These are phyloP conservation scores for Rhagoletis pomonella DNA, from an alignment of 1,140 invertebrate species.

Conservation along the genomic window DNA sequence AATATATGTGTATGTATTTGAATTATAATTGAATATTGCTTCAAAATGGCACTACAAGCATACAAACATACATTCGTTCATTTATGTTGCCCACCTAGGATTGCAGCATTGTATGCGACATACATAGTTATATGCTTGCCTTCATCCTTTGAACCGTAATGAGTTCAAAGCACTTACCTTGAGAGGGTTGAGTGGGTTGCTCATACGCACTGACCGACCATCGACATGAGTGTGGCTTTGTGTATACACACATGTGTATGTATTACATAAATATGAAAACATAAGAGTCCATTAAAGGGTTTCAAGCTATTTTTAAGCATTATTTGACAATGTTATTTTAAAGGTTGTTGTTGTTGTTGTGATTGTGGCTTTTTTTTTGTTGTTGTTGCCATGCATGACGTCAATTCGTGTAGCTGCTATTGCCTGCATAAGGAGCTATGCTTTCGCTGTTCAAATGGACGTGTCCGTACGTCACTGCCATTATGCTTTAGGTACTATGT, in stretches of 20 bases:
- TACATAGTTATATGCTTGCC: too few species aligned
- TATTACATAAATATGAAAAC: too few species aligned
- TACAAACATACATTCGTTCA: too few species aligned
- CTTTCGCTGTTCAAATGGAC: background rate
- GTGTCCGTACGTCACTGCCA: too few species aligned
- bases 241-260: background rate
- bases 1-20: too few species aligned
- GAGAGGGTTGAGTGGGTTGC: background rate
- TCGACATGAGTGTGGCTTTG: too few species aligned
- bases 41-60: too few species aligned
- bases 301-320: slow-evolving; percentile 20
- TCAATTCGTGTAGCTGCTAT: background rate
- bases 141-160: background rate
- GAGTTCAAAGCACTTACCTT: background rate
- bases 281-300: background rate
- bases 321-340: background rate
- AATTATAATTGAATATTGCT: too few species aligned
- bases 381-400: slow-evolving; percentile 5
- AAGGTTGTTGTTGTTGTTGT: too few species aligned
- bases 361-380: background rate
- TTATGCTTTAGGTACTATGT: background rate
- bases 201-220: slow-evolving; percentile 10
- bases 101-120: too few species aligned
- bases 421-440: background rate
- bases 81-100: too few species aligned